phyloP scores from a whole-genome alignment of 2,888 invertebrate genomes.

The Drosophila seclusa region DNA sequence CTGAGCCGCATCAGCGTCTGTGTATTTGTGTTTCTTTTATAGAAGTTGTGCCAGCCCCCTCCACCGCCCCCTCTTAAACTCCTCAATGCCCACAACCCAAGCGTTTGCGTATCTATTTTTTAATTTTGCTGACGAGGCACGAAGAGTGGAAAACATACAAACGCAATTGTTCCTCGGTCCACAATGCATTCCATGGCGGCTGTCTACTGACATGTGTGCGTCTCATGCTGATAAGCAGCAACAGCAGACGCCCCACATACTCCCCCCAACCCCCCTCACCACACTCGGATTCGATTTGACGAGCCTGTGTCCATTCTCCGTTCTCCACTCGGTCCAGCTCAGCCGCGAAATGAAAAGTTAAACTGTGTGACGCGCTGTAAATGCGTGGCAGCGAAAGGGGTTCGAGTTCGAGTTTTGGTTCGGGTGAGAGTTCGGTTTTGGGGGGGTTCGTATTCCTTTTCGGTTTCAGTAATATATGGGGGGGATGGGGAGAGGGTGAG shows the following conservation, averaged over 20 bases:
- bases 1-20: constrained; percentile 15
- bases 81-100: neutral
- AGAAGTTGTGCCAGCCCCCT: constrained; percentile 45
- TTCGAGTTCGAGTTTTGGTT: constrained; percentile 9
- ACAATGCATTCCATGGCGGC: constrained; percentile 72
- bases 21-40: constrained; percentile 49
- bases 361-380: constrained; percentile 74
- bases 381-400: constrained; percentile 36
- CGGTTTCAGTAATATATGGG: constrained; percentile 15
- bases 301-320: constrained; percentile 1
- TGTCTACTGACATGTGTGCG: constrained; percentile 73
- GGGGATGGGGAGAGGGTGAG: neutral
- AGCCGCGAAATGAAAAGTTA: constrained; percentile 76
- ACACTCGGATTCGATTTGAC: constrained; percentile 5
- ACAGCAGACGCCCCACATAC: constrained; percentile 40
- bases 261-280: neutral
- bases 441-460: constrained; percentile 4
- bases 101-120: constrained; percentile 73
- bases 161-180: constrained; percentile 74
- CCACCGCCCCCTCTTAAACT: neutral
- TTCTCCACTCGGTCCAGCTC: constrained; percentile 35
- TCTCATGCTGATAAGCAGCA: constrained; percentile 76
- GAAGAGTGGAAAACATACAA: constrained; percentile 68
- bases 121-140: constrained; percentile 80
- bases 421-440: constrained; percentile 1